Conservation (phyloP, 2,113 vertebrate genomes). For the Macrotus californicus region DNA sequence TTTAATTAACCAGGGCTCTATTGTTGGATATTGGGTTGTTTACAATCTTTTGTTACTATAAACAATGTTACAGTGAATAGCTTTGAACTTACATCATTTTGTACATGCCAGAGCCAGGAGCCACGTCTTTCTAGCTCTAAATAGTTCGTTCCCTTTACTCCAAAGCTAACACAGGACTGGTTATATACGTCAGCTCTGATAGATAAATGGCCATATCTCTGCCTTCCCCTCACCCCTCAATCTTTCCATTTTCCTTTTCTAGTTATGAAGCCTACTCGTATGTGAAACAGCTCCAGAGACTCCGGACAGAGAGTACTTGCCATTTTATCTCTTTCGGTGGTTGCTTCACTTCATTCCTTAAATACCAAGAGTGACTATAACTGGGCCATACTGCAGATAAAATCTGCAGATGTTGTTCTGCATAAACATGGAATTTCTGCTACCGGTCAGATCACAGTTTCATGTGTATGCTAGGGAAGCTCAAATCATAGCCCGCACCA, state of each 20-base stretch:
- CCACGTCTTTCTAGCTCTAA: background rate
- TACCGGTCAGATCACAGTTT: background rate
- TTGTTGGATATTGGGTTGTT: background rate
- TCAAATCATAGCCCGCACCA: background rate
- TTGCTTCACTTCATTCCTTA: constrained; percentile 62
- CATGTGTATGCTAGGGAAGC: background rate
- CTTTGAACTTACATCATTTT: background rate
- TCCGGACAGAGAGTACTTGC: constrained; percentile 43
- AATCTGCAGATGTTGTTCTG: constrained; percentile 46
- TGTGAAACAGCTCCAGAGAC: constrained; percentile 10
- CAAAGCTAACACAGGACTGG: background rate
- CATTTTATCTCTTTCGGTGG: constrained; percentile 47
- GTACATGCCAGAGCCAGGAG: background rate
- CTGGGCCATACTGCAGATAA: constrained; percentile 21
- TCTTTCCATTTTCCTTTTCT: background rate
- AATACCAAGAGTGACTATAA: constrained; percentile 57
- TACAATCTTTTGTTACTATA: background rate
- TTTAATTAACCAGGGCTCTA: background rate
- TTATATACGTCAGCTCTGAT: background rate
- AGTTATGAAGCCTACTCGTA: background rate
- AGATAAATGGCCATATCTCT: background rate
- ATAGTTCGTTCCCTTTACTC: background rate
- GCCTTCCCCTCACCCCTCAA: background rate
- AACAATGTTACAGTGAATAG: background rate
- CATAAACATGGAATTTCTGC: constrained; percentile 62